Evolutionary conservation across 2,113 vertebrate species (phyloP), one percentile per base, ranked within the genome.

Genomic region (Chaetorhynchus papuensis): DNA sequence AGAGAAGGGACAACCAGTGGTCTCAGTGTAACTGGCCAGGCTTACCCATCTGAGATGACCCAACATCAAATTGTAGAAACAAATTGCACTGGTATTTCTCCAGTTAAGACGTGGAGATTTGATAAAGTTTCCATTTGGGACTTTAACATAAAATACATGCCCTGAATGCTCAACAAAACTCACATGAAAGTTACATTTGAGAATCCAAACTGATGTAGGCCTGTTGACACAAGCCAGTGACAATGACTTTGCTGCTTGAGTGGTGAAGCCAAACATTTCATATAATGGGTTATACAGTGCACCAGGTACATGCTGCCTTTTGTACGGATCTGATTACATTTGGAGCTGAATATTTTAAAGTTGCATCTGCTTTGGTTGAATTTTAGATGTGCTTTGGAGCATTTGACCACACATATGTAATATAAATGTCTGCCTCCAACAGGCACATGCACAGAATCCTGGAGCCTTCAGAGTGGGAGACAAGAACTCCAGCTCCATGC

Each of bases 151-250:
- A 54, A 16, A 54, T 30, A 31, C 31, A 22, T n/a, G 24, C 52
- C 81, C 87, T 77, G 70, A 92, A 75, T 47, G 53, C 23, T 88
- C 50, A 74, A 21, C 24, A 80, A 74, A 85, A 70, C 26, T 88
- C 76, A 47, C 24, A 65, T 22, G n/a, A 64, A 90, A 81, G 28
- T 61, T 66, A 59, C 15, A 42, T 16, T 35, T 80, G 68, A 77
- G 33, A 88, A 74, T 86, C 31, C 37, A 74, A 28, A 44, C 27
- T 66, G 33, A 80, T 37, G 12, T 16, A 68, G 61, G 54, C 61
- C 52, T 81, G 74, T 53, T 79, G 82, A 82, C 54, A 66, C 50
- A 66, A 87, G 60, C 35, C 47, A 61, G 52, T 76, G 61, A 59
- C 59, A 66, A 66, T 5, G 6, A 86, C 37, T 70, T 53, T 63